Evolutionary conservation across 2,113 vertebrate genomes (phyloP).

Genomic region (Agelaius phoeniceus): DNA sequence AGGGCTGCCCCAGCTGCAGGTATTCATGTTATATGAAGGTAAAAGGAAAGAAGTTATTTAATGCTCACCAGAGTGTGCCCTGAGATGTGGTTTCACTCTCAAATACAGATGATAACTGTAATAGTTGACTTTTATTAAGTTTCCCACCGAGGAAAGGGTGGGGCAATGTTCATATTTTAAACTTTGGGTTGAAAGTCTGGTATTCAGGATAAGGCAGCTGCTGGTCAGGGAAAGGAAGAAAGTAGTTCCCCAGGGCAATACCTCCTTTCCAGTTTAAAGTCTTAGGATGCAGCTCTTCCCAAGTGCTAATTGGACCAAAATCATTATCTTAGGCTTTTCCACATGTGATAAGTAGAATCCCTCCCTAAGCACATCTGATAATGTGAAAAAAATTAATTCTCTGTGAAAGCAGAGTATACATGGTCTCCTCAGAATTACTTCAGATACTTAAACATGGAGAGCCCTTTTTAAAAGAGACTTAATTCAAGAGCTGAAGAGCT

Average conservation of each 20-base stretch:
- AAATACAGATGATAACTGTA: background rate
- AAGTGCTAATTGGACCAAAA: background rate
- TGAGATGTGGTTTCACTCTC: background rate
- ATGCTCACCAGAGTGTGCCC: background rate
- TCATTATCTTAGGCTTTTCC: background rate
- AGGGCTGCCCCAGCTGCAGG: background rate
- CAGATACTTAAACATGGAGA: background rate
- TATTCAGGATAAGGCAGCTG: background rate
- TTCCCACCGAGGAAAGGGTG: background rate
- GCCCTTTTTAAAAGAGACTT: background rate
- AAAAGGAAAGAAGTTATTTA: background rate
- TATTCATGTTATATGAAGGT: background rate
- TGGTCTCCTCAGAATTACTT: background rate
- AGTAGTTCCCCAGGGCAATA: background rate
- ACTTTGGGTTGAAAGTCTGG: background rate
- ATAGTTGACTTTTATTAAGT: background rate
- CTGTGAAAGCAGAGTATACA: background rate
- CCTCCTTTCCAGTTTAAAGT: background rate
- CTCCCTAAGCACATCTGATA: background rate
- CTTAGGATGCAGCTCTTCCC: background rate
- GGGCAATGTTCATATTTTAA: background rate
- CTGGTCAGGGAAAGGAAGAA: background rate
- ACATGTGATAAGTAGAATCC: background rate
- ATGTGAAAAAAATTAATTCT: background rate
- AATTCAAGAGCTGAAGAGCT: background rate